Evolutionary conservation across 2,113 vertebrate species (phyloP), one percentile per base, ranked within the genome.

Genomic region (Oryzias javanicus): DNA sequence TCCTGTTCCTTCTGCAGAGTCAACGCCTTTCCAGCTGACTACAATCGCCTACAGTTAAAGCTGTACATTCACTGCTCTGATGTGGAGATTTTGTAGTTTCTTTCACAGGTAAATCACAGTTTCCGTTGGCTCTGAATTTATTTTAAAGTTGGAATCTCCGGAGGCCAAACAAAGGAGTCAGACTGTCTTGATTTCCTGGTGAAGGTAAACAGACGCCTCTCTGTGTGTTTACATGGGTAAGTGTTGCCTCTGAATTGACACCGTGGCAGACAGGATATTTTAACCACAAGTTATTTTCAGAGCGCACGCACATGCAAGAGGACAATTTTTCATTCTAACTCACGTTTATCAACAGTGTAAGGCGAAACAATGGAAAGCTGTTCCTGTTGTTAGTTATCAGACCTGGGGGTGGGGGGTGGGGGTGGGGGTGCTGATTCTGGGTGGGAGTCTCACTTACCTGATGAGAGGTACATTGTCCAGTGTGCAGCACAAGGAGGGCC

Each of bases 381-480:
- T 87, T 88, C 83, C 78, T 88, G 81, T 86, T 76, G 74, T 72
- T 55, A 79, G 49, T 41, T 16, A 22, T 12, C 49, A 62, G 65
- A 72, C n/a, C n/a, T n/a, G n/a, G n/a, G n/a, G 17, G 68, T 53
- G 42, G 25, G 44, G 55, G 53, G 50, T 22, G 19, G 52, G 51
- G 41, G 42, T 42, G 5, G 2, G 56, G 22, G 40, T 17, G 25
- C 52, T 6, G 29, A 35, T 5, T 52, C n/a, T 51, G 40, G 12
- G 51, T 1, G 48, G 27, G 17, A 49, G 45, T 64, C 53, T 77
- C 55, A 78, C 87, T 62, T 56, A 91, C 90, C 90, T 92, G 82
- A 92, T 92, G 56, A 92, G 88, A 55, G 90, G 90, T 67, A 92
- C 82, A 59, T 89, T 88, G 57, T 92, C 89, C 45, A 92, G 80